phyloP scores from a whole-genome alignment of 2,113 vertebrate species.

The Amia ocellicauda region DNA sequence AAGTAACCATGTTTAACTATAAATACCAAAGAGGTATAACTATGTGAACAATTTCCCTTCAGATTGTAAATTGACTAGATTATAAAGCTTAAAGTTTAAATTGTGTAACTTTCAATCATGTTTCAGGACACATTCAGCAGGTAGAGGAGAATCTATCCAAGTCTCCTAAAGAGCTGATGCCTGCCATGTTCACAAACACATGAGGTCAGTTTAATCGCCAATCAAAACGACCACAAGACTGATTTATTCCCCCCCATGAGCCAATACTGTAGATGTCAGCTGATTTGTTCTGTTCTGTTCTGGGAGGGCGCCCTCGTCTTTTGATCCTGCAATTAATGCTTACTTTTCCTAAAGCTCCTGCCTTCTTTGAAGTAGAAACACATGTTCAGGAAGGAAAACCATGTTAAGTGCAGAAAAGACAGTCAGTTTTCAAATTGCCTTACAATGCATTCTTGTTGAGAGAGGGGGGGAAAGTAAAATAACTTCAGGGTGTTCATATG shows the following conservation, averaged over 20 bases:
- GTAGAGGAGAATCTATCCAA: conserved; percentile 49
- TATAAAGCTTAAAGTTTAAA: neutral
- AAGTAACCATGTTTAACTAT: too few relatives aligned
- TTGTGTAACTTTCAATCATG: conserved; percentile 1
- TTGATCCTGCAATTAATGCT: conserved; percentile 44
- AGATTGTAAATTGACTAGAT: too few relatives aligned
- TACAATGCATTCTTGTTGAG: too few relatives aligned
- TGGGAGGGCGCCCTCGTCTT: conserved; percentile 25
- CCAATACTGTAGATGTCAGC: conserved; percentile 31
- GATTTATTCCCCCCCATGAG: conserved; percentile 40
- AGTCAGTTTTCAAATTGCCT: too few relatives aligned
- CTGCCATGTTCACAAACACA: conserved; percentile 58
- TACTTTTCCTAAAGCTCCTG: too few relatives aligned
- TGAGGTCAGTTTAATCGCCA: conserved; percentile 49
- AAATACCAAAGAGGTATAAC: too few relatives aligned
- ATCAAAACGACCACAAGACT: neutral
- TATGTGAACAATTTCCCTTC: too few relatives aligned
- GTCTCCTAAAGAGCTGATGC: conserved; percentile 51
- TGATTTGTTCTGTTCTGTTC: conserved; percentile 19
- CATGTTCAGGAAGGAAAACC: too few relatives aligned
- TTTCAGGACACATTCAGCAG: conserved; percentile 49
- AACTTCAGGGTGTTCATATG: neutral
- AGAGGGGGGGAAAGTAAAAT: too few relatives aligned
- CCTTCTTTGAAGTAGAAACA: too few relatives aligned
- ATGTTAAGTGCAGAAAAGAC: too few relatives aligned